Percentiles rank a stretch among this genome's conserved stretches.
Evolutionary conservation across 2,797 vertebrate species (phyloP).

Genomic region (Catamblyrhynchus diadema): DNA sequence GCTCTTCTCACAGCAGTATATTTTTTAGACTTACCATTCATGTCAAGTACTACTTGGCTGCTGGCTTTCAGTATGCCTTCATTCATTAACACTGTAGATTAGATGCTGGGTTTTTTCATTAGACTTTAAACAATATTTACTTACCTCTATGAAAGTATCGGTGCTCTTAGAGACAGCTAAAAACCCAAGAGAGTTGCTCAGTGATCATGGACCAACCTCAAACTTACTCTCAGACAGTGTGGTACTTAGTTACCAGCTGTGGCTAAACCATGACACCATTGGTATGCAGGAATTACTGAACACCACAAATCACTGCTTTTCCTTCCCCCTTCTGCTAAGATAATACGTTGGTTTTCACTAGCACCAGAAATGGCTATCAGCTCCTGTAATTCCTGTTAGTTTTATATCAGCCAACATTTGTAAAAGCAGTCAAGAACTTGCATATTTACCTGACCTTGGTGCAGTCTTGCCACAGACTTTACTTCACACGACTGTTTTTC

Average conservation of each 20-base stretch:
- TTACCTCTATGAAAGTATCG: not conserved
- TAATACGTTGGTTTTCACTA: not conserved
- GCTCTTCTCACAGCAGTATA: not conserved
- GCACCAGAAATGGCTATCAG: not conserved
- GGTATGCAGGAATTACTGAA: not conserved
- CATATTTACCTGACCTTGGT: not conserved
- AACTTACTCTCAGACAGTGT: not conserved
- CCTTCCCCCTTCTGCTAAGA: not conserved
- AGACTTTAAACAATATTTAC: not conserved
- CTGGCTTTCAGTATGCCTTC: not conserved
- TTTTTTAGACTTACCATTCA: not conserved
- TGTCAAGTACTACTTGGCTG: not conserved
- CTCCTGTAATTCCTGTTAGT: not conserved
- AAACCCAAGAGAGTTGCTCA: not conserved
- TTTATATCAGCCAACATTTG: not conserved
- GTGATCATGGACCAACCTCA: not conserved
- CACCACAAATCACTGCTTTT: not conserved
- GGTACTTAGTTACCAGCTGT: no score
- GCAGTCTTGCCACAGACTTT: not conserved
- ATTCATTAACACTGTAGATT: not conserved
- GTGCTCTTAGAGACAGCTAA: not conserved
- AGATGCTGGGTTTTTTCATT: not conserved
- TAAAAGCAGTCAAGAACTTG: not conserved
- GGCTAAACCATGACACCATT: not conserved
- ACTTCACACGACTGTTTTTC: not conserved